Percentiles rank a stretch among this genome's conserved stretches.
Evolutionary conservation across 2,113 vertebrate genomes (phyloP).

Genomic region (Peucedramus taeniatus): DNA sequence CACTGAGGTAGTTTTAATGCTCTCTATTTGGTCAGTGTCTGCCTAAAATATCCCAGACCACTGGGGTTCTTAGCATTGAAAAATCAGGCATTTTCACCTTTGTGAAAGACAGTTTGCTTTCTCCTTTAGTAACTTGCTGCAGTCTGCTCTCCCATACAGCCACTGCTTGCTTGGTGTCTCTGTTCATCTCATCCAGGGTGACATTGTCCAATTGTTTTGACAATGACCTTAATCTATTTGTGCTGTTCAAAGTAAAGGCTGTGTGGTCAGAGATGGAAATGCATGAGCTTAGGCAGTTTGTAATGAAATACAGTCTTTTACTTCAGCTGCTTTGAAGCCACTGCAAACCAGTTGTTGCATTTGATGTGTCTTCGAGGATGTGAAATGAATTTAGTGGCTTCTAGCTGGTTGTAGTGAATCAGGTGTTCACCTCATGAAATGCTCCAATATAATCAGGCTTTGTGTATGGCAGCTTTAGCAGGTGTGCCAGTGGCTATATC

Average conservation of each 20-base stretch:
- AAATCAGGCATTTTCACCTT: not conserved
- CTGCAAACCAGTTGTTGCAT: conserved; percentile 11
- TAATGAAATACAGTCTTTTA: not conserved
- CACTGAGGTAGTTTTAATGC: not conserved
- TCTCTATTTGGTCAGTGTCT: not conserved
- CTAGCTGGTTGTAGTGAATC: not conserved
- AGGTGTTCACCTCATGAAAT: not conserved
- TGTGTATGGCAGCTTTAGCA: not conserved
- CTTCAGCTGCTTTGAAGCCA: conserved; percentile 6
- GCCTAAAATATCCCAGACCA: not conserved
- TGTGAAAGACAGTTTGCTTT: not conserved
- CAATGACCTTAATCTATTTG: conserved; percentile 33
- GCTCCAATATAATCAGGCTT: not conserved
- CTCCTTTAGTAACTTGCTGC: not conserved
- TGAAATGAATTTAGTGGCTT: not conserved
- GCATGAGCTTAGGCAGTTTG: not conserved
- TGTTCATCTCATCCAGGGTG: not conserved
- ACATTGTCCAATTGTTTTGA: conserved; percentile 15
- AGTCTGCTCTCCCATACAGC: not conserved
- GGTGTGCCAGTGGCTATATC: not conserved
- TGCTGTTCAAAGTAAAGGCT: not conserved
- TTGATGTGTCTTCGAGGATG: not conserved
- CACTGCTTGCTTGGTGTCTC: not conserved
- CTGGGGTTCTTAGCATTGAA: not conserved
- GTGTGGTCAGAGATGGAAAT: not conserved